Base-by-base conservation (phyloP, 2,797 vertebrate species). In the Setipinna tenuifilis region DNA sequence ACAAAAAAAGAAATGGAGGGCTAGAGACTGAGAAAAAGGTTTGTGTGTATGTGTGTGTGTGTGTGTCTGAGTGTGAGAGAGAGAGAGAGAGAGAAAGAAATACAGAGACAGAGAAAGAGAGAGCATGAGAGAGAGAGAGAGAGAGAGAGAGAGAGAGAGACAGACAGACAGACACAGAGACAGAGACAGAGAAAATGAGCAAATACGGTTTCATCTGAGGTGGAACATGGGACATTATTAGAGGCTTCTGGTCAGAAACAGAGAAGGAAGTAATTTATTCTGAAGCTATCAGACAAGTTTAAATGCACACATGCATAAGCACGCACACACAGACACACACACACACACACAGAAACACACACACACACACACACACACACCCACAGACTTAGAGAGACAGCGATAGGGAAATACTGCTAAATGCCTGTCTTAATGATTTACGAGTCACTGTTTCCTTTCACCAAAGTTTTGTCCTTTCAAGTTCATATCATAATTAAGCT, bases 351-450 rank as follows among this genome's bases (percentile, higher is more conserved):
- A 31, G 25, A 6, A 25, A 28, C 25, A 28, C 12, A 16, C n/a
- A 65, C 61, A 31, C 65, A 6, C 65, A 28, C 25, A 28, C 12
- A 16, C 25, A 71, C 65, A 28, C 65, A 71, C 25, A 31, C 16
- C 0, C 4, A 71, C 12, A 71, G 12, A 71, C 12, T 14, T 25
- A 28, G 25, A 31, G 14, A 71, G 65, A 71, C 25, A 14, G 25
- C 7, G 25, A 31, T 11, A 41, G 68, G 16, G 28, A 75, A 75
- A 31, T 5, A 75, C 12, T 41, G 28, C 68, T 75, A 75, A 75
- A 75, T 75, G 68, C 68, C 68, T 19, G 68, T 75, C 68, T 75
- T 75, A 35, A 75, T 75, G 68, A 75, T 75, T 75, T 75, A 75
- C 31, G 68, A 75, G 68, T 75, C 28, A 3, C 28, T 75, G 14